A percentile compares a stretch with the other conserved stretches of the same genome.
Conservation (phyloP, 2,113 vertebrate species). For the Tor tambroides region DNA sequence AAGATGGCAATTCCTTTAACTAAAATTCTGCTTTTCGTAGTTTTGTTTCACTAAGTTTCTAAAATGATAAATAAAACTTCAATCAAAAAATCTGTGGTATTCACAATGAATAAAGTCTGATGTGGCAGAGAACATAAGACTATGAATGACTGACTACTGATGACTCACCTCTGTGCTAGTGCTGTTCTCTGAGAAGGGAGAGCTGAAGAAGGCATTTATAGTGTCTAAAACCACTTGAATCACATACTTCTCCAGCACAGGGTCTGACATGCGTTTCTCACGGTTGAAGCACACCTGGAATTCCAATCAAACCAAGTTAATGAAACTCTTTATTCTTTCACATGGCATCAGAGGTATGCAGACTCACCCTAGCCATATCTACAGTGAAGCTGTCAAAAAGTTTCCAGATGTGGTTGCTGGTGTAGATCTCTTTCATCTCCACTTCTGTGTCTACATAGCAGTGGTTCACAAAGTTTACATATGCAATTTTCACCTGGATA, state of each 20-base stretch:
- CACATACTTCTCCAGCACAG: conserved; percentile 92
- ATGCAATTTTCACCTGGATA: conserved; percentile 91
- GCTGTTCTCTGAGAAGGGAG: conserved; percentile 96
- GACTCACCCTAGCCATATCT: conserved; percentile 87
- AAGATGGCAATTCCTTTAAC: no score
- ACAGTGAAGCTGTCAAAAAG: conserved; percentile 94
- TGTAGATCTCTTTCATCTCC: conserved; percentile 99
- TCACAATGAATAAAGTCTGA: not conserved
- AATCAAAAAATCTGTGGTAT: not conserved
- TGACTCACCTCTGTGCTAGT: conserved; percentile 87
- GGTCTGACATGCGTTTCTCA: conserved; percentile 87
- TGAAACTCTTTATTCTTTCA: not conserved
- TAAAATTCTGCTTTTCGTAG: not conserved
- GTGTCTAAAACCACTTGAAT: conserved; percentile 93
- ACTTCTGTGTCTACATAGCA: conserved; percentile 98
- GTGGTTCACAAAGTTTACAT: conserved; percentile 98
- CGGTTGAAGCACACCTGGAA: conserved; percentile 83
- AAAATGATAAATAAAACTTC: not conserved
- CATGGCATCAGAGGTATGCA: not conserved
- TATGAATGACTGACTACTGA: not conserved
- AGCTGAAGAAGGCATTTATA: conserved; percentile 95
- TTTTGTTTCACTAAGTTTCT: not conserved
- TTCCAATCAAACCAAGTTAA: not conserved
- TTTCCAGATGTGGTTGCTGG: conserved; percentile 97
- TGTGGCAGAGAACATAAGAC: not conserved